Evolutionary conservation across 2,888 invertebrate species (phyloP).

Genomic region (Panopea generosa): DNA sequence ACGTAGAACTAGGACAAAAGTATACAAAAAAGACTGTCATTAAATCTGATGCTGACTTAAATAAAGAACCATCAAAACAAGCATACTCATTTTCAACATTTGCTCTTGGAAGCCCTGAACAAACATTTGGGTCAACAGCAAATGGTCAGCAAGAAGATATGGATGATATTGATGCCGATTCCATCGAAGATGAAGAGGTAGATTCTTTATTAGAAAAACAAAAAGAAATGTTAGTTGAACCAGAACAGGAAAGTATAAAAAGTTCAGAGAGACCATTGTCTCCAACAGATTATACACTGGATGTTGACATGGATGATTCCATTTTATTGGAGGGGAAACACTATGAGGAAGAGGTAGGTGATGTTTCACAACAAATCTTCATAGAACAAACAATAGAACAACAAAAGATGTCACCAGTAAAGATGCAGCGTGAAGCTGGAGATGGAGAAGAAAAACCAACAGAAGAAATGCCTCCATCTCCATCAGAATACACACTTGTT

Average conservation of each 20-base stretch:
- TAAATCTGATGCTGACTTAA: neutral
- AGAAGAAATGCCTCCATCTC: slow-evolving; percentile 81
- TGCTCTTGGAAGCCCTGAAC: slow-evolving; percentile 1
- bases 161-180: slow-evolving; percentile 54
- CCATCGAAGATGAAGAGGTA: slow-evolving; percentile 48
- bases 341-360: slow-evolving; percentile 54
- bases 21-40: neutral
- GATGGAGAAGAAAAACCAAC: slow-evolving; percentile 50
- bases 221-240: slow-evolving; percentile 23
- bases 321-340: slow-evolving; percentile 40
- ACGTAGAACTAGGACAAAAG: slow-evolving; percentile 13
- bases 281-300: slow-evolving; percentile 79
- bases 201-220: slow-evolving; percentile 37
- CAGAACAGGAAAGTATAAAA: slow-evolving; percentile 54
- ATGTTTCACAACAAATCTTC: slow-evolving; percentile 82
- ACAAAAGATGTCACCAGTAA: slow-evolving; percentile 24
- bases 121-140: neutral
- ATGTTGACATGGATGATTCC: slow-evolving; percentile 75
- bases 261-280: slow-evolving; percentile 76
- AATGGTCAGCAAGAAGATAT: slow-evolving; percentile 25
- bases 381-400: slow-evolving; percentile 78
- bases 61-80: neutral
- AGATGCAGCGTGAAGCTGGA: slow-evolving; percentile 34
- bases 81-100: neutral
- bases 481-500: slow-evolving; percentile 82